phyloP scores from a whole-genome alignment of 2,888 invertebrate genomes.

The Drosophila austrosaltans region DNA sequence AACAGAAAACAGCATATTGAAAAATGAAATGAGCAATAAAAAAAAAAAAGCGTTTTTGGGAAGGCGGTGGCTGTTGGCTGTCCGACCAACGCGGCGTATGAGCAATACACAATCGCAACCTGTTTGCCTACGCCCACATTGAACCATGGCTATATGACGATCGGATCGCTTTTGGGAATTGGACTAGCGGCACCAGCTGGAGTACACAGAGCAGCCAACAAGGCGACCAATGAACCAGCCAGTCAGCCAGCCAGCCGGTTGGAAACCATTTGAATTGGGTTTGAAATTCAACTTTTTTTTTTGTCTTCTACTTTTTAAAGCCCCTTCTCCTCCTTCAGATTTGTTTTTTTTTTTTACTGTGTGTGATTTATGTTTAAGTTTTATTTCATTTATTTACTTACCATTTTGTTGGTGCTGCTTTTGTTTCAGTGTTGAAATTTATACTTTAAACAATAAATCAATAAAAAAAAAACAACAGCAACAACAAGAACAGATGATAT shows the following conservation, averaged over 20 bases:
- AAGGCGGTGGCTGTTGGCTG: slow-evolving; percentile 16
- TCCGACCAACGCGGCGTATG: slow-evolving; percentile 47
- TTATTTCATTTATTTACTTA: slow-evolving; percentile 30
- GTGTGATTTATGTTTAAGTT: slow-evolving; percentile 15
- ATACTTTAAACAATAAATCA: slow-evolving; percentile 20
- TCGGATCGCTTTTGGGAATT: slow-evolving; percentile 4
- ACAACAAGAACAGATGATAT: slow-evolving; percentile 14
- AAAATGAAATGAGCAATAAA: slow-evolving; percentile 31
- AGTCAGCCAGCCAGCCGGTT: slow-evolving; percentile 38
- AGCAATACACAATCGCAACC: slow-evolving; percentile 53
- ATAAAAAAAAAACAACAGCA: slow-evolving; percentile 1
- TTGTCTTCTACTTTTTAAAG: not conserved
- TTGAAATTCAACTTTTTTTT: slow-evolving; percentile 19
- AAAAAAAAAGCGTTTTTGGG: slow-evolving; percentile 16
- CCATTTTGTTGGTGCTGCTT: slow-evolving; percentile 33
- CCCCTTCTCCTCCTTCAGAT: slow-evolving; percentile 3
- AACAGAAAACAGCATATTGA: slow-evolving; percentile 26
- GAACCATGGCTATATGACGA: slow-evolving; percentile 9
- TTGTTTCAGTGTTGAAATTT: slow-evolving; percentile 17
- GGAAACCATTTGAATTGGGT: slow-evolving; percentile 40
- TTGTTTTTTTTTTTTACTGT: not conserved
- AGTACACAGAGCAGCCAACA: slow-evolving; percentile 12
- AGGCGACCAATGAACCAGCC: slow-evolving; percentile 18
- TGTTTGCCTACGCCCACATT: slow-evolving; percentile 57
- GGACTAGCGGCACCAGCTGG: slow-evolving; percentile 20